Percentiles rank a stretch among this genome's conserved stretches.
phyloP scores from a whole-genome alignment of 2,888 invertebrate species.

The Aplocera efformata region DNA sequence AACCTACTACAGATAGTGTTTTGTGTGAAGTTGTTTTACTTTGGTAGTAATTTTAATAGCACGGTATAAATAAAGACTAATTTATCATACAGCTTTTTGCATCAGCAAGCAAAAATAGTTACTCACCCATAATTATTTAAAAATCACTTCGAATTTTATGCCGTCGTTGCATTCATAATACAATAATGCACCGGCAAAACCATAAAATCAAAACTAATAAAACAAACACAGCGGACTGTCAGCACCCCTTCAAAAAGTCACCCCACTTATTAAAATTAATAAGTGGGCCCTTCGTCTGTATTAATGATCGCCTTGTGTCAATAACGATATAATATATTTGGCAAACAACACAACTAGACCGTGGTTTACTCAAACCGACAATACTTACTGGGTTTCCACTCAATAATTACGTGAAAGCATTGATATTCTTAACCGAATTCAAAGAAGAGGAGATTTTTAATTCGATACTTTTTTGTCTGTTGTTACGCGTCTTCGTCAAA shows the following conservation, averaged over 20 bases:
- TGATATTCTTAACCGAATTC: not conserved
- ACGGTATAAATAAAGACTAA: no score
- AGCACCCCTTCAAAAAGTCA: constrained; percentile 63
- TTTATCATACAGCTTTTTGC: no score
- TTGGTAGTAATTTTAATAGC: no score
- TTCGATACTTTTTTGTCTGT: no score
- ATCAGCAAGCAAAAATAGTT: no score
- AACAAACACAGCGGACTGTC: constrained; percentile 59
- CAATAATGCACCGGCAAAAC: constrained; percentile 36
- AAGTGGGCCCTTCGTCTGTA: constrained; percentile 74
- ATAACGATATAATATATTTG: constrained; percentile 74
- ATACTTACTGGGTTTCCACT: constrained; percentile 27
- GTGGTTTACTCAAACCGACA: constrained; percentile 32
- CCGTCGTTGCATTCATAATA: constrained; percentile 11
- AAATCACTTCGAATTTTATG: not conserved
- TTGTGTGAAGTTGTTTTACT: no score
- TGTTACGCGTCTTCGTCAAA: no score
- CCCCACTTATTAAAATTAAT: constrained; percentile 80
- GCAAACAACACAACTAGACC: constrained; percentile 65
- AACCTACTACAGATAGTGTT: no score
- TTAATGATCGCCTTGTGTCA: constrained; percentile 78
- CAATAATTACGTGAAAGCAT: constrained; percentile 14
- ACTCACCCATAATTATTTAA: no score
- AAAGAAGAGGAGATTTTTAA: no score
- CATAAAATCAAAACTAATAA: constrained; percentile 75